Percentiles rank a stretch among this genome's conserved stretches.
These are phyloP conservation scores for Mongoloraphidia duomilia DNA, from an alignment of 2,888 invertebrate species.

Conservation along the genomic window DNA sequence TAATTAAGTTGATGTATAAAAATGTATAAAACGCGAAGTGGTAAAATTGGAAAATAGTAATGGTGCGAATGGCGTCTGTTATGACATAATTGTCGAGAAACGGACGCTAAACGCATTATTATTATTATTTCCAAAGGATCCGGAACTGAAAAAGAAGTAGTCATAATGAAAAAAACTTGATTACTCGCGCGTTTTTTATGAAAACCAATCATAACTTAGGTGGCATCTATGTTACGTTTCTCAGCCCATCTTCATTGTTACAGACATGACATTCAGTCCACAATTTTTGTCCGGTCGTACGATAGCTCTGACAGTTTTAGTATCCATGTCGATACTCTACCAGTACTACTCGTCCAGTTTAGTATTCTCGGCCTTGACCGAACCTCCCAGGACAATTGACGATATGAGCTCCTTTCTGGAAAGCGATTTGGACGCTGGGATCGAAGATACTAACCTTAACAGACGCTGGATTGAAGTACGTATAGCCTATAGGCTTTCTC, in stretches of 20 bases:
- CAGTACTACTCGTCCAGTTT: slow-evolving; percentile 58
- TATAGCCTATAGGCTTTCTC: background rate
- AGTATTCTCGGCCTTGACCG: slow-evolving; percentile 47
- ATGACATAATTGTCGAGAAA: no score
- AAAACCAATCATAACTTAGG: no score
- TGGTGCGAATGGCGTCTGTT: no score
- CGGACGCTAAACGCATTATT: no score
- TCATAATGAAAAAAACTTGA: no score
- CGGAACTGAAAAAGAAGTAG: no score
- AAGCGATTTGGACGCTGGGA: slow-evolving; percentile 42
- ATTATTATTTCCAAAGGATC: no score
- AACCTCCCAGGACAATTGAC: slow-evolving; percentile 44
- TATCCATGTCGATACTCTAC: slow-evolving; percentile 45
- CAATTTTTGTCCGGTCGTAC: slow-evolving; percentile 36
- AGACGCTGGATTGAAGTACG: slow-evolving; percentile 46
- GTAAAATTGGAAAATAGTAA: no score
- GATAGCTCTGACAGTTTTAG: slow-evolving; percentile 34
- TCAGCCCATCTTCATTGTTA: background rate
- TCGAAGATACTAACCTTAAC: slow-evolving; percentile 48
- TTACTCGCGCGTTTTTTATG: no score
- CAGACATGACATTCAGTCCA: slow-evolving; percentile 32
- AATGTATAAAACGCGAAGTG: no score
- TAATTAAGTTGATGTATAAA: no score
- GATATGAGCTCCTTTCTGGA: slow-evolving; percentile 40
- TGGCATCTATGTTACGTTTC: no score